A percentile compares a stretch with the other conserved stretches of the same genome.
These are phyloP conservation scores for Linhomoeus sp. DNA, from an alignment of 2,888 invertebrate species.

Conservation along the genomic window DNA sequence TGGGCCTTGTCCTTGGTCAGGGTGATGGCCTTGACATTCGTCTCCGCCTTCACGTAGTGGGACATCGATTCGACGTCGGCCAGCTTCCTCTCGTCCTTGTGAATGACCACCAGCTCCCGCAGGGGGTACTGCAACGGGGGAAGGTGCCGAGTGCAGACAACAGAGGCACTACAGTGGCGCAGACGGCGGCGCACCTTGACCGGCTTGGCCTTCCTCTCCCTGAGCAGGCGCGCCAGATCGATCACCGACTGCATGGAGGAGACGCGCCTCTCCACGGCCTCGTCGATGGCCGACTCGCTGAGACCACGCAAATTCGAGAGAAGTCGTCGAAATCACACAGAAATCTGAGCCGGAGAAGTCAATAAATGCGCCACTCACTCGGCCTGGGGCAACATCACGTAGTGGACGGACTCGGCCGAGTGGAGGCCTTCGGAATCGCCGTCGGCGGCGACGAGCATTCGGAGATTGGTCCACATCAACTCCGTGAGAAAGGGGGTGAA, in stretches of 20 bases:
- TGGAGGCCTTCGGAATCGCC: too few species aligned
- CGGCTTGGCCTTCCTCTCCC: slow-evolving; percentile 80
- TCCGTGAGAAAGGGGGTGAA: slow-evolving; percentile 92
- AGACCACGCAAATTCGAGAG: neutral
- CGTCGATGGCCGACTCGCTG: slow-evolving; percentile 46
- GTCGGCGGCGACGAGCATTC: slow-evolving; percentile 38
- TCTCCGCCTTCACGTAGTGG: slow-evolving; percentile 68
- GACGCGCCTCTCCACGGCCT: slow-evolving; percentile 61
- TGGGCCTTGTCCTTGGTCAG: slow-evolving; percentile 70
- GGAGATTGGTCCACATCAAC: slow-evolving; percentile 72
- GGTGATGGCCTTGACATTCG: slow-evolving; percentile 49
- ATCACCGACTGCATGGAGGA: slow-evolving; percentile 75
- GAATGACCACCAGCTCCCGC: slow-evolving; percentile 82
- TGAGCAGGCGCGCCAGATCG: slow-evolving; percentile 70
- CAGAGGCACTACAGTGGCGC: neutral
- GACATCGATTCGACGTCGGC: slow-evolving; percentile 56
- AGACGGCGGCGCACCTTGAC: slow-evolving; percentile 48
- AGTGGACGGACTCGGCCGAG: slow-evolving; percentile 57
- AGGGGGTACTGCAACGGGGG: slow-evolving; percentile 51
- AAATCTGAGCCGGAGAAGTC: too few species aligned
- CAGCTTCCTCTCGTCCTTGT: slow-evolving; percentile 56
- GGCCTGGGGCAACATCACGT: slow-evolving; percentile 70
- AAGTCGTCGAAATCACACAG: too few species aligned
- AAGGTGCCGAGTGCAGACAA: neutral
- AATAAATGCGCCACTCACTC: too few species aligned